Evolutionary conservation across 2,888 invertebrate genomes (phyloP).

Genomic region (Pachymerium ferrugineum): DNA sequence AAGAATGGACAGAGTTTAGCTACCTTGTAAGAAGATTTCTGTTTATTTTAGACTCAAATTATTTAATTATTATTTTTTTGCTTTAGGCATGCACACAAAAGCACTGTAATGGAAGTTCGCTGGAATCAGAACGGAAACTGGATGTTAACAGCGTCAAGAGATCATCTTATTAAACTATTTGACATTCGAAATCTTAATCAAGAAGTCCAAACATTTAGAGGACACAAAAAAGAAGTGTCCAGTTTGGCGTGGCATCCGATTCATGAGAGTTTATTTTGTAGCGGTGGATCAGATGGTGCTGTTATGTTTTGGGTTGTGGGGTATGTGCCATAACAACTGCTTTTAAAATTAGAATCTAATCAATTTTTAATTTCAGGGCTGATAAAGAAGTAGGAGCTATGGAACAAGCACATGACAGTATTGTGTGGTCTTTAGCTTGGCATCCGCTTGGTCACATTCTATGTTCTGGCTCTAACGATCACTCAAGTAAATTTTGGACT

Average conservation of each 20-base stretch:
- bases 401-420: slow-evolving; percentile 97
- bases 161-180: slow-evolving; percentile 94
- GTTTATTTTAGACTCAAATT: not conserved
- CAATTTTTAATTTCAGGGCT: slow-evolving; percentile 63
- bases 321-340: slow-evolving; percentile 50
- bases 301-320: slow-evolving; percentile 99
- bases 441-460: slow-evolving; percentile 98
- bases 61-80: slow-evolving; percentile 34
- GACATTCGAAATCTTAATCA: slow-evolving; percentile 92
- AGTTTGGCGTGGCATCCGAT: slow-evolving; percentile 95
- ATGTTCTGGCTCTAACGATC: slow-evolving; percentile 99
- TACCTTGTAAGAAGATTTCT: slow-evolving; percentile 63
- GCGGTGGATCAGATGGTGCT: slow-evolving; percentile 97
- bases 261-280: slow-evolving; percentile 94
- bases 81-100: slow-evolving; percentile 91
- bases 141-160: slow-evolving; percentile 96
- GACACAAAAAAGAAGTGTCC: slow-evolving; percentile 98
- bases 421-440: slow-evolving; percentile 99
- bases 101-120: slow-evolving; percentile 97
- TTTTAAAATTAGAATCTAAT: not conserved
- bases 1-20: slow-evolving; percentile 91
- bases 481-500: slow-evolving; percentile 96
- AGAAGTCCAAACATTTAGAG: slow-evolving; percentile 95
- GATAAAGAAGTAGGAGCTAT: slow-evolving; percentile 98
- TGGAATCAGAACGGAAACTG: slow-evolving; percentile 99